Evolutionary conservation across 2,888 invertebrate species (phyloP), one percentile per base, ranked within the genome.

Genomic region (Agrenia bidenticulata): DNA sequence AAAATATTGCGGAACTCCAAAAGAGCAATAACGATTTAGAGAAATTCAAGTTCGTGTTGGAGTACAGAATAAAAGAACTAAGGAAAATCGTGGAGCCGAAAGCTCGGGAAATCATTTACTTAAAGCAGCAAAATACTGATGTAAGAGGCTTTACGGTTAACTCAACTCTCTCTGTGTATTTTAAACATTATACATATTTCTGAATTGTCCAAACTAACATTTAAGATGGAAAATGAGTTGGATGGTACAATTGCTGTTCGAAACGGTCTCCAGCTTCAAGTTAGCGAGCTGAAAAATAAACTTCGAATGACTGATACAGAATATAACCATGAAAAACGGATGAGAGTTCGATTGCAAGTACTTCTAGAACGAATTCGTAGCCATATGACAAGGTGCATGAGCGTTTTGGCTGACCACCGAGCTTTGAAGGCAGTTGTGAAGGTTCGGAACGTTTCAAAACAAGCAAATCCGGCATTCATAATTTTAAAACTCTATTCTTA

Each of bases 1-100:
- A 88, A 77, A 84, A 88, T 69, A 91, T 94, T 73, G 88, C 87
- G 76, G 92, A 92, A 73, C 80, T 94, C 64, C 89, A 92, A 79
- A 86, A 88, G 72, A 90, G 88, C 78, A 94, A 91, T 78, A 88
- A 89, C 77, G 94, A 94, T 78, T 80, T 95, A 70, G 93, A 95
- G 78, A 95, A 94, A 79, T 92, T 90, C 79, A 93, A 92, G 78
- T 93, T 92, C 79, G 92, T 94, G 1, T 81, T 94, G 37, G 90
- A 91, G 78, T 92, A 92, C 78, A 93, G 93, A 80, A 92, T 95
- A 66, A 87, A 88, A 32, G 94, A 95, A 77, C 80, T 94, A 23
- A 90, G 91, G 79, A 87, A 87, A 77, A 88, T 89, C 79, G 91
- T 95, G 77, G 91, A 92, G 78, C 94, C 94, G 1, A 85, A 89